Percentiles rank a stretch among this genome's conserved stretches.
Evolutionary conservation across 1,140 invertebrate species (phyloP).

Genomic region (Pseudobourletiella spinata): DNA sequence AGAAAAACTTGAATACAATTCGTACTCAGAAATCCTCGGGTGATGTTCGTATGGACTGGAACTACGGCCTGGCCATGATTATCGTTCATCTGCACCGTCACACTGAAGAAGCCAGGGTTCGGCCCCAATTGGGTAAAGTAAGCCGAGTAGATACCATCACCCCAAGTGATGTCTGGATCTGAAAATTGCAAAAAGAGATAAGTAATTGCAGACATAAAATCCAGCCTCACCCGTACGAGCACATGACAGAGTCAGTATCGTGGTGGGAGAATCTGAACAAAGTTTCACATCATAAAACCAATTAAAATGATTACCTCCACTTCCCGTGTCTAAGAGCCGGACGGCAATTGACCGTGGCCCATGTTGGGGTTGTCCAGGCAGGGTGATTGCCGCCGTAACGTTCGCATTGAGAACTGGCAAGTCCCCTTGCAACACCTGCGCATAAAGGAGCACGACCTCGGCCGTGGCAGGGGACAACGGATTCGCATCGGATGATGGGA

Average conservation of each 20-base stretch:
- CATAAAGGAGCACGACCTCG: slow-evolving; percentile 29
- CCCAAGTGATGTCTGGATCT: slow-evolving; percentile 37
- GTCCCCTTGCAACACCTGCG: slow-evolving; percentile 35
- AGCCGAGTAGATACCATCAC: slow-evolving; percentile 37
- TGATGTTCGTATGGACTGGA: slow-evolving; percentile 33
- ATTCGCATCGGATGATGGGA: slow-evolving; percentile 9
- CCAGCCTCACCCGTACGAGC: too few species aligned
- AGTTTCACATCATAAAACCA: too few species aligned
- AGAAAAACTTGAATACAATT: not conserved
- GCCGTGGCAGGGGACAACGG: not conserved
- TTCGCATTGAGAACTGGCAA: slow-evolving; percentile 36
- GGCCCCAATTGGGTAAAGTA: slow-evolving; percentile 38
- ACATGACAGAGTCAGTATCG: not conserved
- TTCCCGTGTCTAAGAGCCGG: slow-evolving; percentile 34
- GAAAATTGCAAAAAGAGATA: not conserved
- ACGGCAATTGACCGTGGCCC: slow-evolving; percentile 23
- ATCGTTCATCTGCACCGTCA: slow-evolving; percentile 34
- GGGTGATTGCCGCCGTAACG: slow-evolving; percentile 29
- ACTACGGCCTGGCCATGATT: slow-evolving; percentile 36
- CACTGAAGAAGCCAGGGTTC: slow-evolving; percentile 37
- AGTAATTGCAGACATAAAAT: too few species aligned
- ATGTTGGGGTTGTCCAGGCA: slow-evolving; percentile 22
- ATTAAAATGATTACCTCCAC: slow-evolving; percentile 26
- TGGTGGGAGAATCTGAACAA: too few species aligned
- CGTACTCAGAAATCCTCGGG: slow-evolving; percentile 28